Base-by-base conservation (phyloP, 2,113 vertebrate species). In the Urocitellus parryii region DNA sequence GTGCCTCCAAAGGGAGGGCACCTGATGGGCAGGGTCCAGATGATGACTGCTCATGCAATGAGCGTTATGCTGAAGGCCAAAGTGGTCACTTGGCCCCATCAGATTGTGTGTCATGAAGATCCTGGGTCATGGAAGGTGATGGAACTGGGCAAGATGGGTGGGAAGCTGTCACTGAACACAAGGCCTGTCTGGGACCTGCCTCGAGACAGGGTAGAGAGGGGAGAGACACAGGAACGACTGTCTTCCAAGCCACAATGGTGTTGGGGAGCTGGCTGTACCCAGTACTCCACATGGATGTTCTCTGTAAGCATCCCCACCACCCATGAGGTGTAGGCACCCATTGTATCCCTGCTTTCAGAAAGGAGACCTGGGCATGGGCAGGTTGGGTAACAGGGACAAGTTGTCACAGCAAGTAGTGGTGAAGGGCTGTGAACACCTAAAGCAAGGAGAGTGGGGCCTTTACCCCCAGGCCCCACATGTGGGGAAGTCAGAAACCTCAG, bases 1-100 rank as follows among this genome's bases (percentile, higher is more conserved):
- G 25, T 0, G 0, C 37, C 7, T 74, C 53, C 2, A 39, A 45
- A 37, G 13, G 32, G 8, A 22, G 13, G 34, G 27, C 1, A 5
- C 45, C 45, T 45, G 22, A 70, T 48, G 32, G 76, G 61, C 37
- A 74, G 29, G 14, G 56, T 5, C 25, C 12, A 2, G 34, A 11
- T n/a, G 1, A 25, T 17, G 37, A 68, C 61, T 84, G 34, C 63
- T 29, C 72, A 32, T 14, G 8, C 5, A 1, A 12, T 48, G 9
- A 37, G 8, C 1, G 0, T 42, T 56, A 67, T 45, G 25, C 58
- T 7, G 0, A 14, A 70, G 78, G 32, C 27, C 63, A 70, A 27
- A 53, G 34, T 2, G 18, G 37, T 72, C 78, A 12, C 9, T 4
- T 74, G 68, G 8, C 56, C 8, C 81, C 20, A 20, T 72, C 20